Evolutionary conservation across 2,113 vertebrate species (phyloP), one percentile per base, ranked within the genome.

Genomic region (Edolisoma coerulescens): DNA sequence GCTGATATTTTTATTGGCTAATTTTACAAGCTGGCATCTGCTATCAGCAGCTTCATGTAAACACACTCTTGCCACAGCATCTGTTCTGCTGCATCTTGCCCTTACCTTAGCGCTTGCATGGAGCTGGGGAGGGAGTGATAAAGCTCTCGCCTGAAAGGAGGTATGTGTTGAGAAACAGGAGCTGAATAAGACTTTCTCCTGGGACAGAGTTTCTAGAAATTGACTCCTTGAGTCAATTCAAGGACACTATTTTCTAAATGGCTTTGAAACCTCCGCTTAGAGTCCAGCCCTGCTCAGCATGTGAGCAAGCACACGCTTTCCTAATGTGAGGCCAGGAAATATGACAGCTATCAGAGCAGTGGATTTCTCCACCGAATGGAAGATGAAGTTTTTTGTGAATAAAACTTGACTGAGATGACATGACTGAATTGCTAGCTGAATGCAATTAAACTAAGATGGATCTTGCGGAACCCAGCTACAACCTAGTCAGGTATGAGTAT

Each of bases 1-100:
- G 89, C 86, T 90, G 89, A 84, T 91, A 89, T 94, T 97, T 97
- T 93, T 93, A 95, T 87, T 97, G 97, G 95, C 85, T 97, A 82
- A 89, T 97, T 96, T 89, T 91, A 54, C 87, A 97, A 95, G 92
- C 77, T 86, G 53, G 95, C 96, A 98, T 98, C 97, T 98, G 97
- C 88, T 93, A 76, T 76, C 84, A 95, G 93, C 93, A 95, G 94
- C 95, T 96, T 97, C 96, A 13, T 95, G 96, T 97, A 98, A 98
- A 98, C 95, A 97, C 75, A 84, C 89, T 97, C 95, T 92, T 93
- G 95, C 95, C 76, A 79, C 42, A 96, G 96, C 97, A 98, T 97
- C 97, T 98, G 98, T 93, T 97, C 95, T 75, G 54, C 92, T 95
- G 96, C 73, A 84, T 87, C 85, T 75, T 96, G 94, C 97, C 96